Conservation (phyloP, 2,113 vertebrate species). For the Pelmatolapia mariae region DNA sequence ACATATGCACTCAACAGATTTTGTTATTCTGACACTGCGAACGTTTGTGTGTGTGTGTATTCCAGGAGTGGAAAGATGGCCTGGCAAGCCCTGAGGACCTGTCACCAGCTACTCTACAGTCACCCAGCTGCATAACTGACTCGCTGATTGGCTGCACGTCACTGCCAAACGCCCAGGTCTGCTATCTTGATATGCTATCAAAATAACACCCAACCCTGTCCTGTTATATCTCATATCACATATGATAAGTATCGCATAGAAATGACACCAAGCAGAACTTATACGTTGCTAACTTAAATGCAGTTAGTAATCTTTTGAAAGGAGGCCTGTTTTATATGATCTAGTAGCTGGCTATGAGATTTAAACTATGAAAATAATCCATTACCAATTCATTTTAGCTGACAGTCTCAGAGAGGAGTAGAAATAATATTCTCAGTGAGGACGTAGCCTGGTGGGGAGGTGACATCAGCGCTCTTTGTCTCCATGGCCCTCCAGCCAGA, state of each 20-base stretch:
- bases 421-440: not conserved
- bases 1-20: not conserved
- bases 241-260: not conserved
- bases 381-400: not conserved
- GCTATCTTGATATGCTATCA: not conserved
- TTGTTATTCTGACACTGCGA: not conserved
- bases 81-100: conserved; percentile 64
- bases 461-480: conserved; percentile 25
- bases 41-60: conserved; percentile 10
- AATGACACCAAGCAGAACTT: not conserved
- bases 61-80: conserved; percentile 72
- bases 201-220: not conserved
- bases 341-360: not conserved
- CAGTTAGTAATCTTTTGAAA: not conserved
- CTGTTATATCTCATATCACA: not conserved
- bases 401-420: not conserved
- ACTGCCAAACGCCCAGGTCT: conserved; percentile 60
- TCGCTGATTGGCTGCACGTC: conserved; percentile 61
- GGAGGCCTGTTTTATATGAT: not conserved
- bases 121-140: conserved; percentile 62
- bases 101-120: conserved; percentile 61
- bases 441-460: not conserved
- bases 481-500: not conserved
- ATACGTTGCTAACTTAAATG: not conserved
- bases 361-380: not conserved